Evolutionary conservation across 2,113 vertebrate species (phyloP).

Genomic region (Pangasianodon gigas): DNA sequence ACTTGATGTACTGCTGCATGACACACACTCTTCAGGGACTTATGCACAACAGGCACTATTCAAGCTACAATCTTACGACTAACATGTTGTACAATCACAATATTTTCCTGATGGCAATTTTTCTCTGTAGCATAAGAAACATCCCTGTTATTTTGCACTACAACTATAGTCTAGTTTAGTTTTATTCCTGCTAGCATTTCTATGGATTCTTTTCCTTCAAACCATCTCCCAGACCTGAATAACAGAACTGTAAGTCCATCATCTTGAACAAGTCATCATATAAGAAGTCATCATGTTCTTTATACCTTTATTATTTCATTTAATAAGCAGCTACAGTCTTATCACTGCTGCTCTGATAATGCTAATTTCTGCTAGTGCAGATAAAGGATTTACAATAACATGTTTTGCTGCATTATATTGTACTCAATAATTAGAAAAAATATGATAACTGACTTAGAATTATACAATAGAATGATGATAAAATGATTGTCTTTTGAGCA

Average conservation of each 20-base stretch:
- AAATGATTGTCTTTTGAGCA: not conserved
- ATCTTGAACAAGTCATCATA: not conserved
- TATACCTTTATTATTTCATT: not conserved
- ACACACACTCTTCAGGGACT: slow-evolving; percentile 21
- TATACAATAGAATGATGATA: not conserved
- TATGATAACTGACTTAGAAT: not conserved
- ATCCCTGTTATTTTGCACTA: not conserved
- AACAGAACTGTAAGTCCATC: not conserved
- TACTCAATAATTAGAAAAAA: not conserved
- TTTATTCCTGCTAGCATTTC: not conserved
- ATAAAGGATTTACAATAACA: not conserved
- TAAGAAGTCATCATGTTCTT: not conserved
- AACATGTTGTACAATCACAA: not conserved
- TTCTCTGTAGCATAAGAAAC: not conserved
- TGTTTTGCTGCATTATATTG: not conserved
- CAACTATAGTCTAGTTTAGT: not conserved
- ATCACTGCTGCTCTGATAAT: not conserved
- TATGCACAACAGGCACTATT: not conserved
- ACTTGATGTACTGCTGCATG: not conserved
- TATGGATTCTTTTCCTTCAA: not conserved
- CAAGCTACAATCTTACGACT: not conserved
- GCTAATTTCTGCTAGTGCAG: not conserved
- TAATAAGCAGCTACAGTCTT: not conserved
- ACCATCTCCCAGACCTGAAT: not conserved
- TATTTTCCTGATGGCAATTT: not conserved